A percentile compares a stretch with the other conserved stretches of the same genome.
Evolutionary conservation across 2,888 invertebrate genomes (phyloP).

Genomic region (Dryobotodes eremita): DNA sequence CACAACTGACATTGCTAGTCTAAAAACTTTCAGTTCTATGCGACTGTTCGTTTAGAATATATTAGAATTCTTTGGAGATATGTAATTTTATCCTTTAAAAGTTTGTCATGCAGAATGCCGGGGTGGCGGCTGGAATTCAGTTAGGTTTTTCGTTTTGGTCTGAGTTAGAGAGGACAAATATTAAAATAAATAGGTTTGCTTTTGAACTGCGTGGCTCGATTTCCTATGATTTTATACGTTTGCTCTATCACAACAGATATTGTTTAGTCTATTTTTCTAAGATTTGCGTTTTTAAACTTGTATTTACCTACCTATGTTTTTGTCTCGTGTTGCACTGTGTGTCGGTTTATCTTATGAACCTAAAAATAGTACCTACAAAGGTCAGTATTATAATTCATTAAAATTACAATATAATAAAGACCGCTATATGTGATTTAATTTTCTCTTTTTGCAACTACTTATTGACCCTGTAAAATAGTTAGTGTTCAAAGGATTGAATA

Average conservation of each 20-base stretch:
- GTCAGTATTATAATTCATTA: not conserved
- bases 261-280: not conserved
- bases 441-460: no score
- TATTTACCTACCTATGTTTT: not conserved
- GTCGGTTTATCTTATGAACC: not conserved
- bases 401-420: not conserved
- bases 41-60: conserved; percentile 61
- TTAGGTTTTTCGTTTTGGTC: conserved; percentile 24
- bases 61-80: conserved; percentile 61
- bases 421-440: no score
- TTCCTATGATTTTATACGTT: not conserved
- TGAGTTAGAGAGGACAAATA: conserved; percentile 26
- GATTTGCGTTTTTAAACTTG: not conserved
- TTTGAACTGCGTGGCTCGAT: not conserved
- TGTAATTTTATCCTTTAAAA: conserved; percentile 55
- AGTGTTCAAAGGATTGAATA: not conserved
- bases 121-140: conserved; percentile 27
- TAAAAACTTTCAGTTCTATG: conserved; percentile 55
- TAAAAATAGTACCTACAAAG: not conserved
- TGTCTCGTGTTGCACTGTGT: not conserved
- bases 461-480: not conserved
- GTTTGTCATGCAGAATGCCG: conserved; percentile 40
- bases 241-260: not conserved
- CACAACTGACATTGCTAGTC: conserved; percentile 60
- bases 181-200: conserved; percentile 22